Evolutionary conservation across 2,113 vertebrate species (phyloP).

Genomic region (Takifugu flavidus): DNA sequence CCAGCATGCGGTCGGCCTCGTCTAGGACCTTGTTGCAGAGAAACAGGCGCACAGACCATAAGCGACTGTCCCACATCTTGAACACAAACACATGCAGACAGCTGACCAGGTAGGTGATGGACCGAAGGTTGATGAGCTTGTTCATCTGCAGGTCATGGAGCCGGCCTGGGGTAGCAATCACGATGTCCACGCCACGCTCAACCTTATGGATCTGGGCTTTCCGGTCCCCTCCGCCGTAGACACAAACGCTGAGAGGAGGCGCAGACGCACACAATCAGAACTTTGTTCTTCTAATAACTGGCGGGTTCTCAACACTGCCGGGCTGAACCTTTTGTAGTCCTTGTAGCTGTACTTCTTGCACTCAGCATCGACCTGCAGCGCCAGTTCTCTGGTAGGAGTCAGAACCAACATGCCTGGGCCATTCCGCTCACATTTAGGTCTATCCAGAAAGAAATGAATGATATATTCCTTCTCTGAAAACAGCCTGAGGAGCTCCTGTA

Average conservation of each 20-base stretch:
- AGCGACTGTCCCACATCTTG: neutral
- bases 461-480: no score
- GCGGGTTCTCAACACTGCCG: no score
- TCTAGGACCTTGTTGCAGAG: conserved; percentile 83
- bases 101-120: conserved; percentile 90
- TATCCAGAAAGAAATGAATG: neutral
- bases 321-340: conserved; percentile 84
- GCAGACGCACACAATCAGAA: neutral
- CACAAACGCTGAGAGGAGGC: conserved; percentile 78
- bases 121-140: conserved; percentile 82
- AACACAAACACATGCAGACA: neutral
- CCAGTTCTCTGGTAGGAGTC: conserved; percentile 91
- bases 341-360: conserved; percentile 91
- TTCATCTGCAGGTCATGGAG: conserved; percentile 96
- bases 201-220: conserved; percentile 81
- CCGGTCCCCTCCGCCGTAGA: conserved; percentile 93
- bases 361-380: conserved; percentile 90
- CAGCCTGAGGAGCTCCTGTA: neutral
- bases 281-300: no score
- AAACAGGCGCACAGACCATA: neutral
- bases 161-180: conserved; percentile 94
- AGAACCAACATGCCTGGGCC: conserved; percentile 96
- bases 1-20: conserved; percentile 95
- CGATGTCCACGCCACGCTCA: conserved; percentile 87
- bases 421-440: conserved; percentile 69